Evolutionary conservation across 2,113 vertebrate species (phyloP).

Genomic region (Polypterus senegalus): DNA sequence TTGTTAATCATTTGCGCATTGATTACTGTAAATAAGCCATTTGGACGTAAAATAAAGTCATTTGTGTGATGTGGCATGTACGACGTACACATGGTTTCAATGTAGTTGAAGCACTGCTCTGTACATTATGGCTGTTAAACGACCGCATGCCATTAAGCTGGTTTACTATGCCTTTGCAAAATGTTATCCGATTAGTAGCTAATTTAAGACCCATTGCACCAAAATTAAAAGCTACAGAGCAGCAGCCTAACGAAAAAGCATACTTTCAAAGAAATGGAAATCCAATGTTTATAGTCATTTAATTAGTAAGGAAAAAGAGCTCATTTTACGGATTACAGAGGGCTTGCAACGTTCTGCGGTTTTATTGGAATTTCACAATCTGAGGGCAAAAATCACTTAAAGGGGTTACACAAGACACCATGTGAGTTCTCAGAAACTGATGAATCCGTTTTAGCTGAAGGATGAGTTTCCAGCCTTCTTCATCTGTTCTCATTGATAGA

Average conservation of each 20-base stretch:
- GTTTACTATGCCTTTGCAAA: no score
- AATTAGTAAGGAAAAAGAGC: neutral
- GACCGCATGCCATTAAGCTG: neutral
- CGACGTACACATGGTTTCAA: slow-evolving; percentile 18
- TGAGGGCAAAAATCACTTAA: no score
- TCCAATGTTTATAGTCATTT: neutral
- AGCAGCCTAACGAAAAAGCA: neutral
- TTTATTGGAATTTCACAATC: no score
- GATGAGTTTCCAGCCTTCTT: no score
- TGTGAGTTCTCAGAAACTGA: no score
- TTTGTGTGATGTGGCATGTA: slow-evolving; percentile 5
- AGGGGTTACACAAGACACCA: no score
- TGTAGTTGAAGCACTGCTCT: neutral
- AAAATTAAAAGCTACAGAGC: neutral
- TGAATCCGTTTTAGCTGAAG: no score
- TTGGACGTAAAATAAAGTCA: slow-evolving; percentile 9
- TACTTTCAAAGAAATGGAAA: neutral
- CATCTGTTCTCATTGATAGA: no score
- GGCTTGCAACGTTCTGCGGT: no score
- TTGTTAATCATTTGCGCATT: slow-evolving; percentile 19
- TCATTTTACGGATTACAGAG: neutral
- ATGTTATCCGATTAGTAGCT: neutral
- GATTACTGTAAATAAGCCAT: slow-evolving; percentile 26
- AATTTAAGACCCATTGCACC: neutral
- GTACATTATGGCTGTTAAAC: neutral